Evolutionary conservation across 2,113 vertebrate species (phyloP).

Genomic region (Microcebus murinus): DNA sequence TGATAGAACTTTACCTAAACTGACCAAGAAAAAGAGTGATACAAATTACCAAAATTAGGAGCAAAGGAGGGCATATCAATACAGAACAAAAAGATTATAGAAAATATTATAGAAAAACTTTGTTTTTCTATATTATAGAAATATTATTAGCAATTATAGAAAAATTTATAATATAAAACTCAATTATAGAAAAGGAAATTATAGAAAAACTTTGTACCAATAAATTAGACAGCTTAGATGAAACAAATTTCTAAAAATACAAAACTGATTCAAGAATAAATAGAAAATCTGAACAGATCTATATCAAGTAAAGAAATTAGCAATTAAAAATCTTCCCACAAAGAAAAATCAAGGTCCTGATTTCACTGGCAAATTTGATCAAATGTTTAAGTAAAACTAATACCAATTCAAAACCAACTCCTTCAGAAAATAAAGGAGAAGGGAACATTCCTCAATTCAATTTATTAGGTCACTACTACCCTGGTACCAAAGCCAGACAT

Average conservation of each 20-base stretch:
- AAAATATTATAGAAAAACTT: no score
- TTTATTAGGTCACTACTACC: background rate
- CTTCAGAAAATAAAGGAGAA: background rate
- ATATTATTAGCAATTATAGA: no score
- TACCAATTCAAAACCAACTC: background rate
- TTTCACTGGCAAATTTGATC: background rate
- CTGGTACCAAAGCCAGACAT: background rate
- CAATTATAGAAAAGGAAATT: no score
- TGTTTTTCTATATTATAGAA: no score
- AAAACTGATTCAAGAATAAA: background rate
- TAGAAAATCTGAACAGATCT: background rate
- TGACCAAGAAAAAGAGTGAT: background rate
- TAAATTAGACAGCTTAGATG: background rate
- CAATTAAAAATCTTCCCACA: background rate
- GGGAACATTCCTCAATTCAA: background rate
- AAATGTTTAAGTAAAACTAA: background rate
- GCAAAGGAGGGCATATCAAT: background rate
- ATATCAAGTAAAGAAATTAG: background rate
- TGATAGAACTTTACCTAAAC: background rate
- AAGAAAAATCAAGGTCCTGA: background rate
- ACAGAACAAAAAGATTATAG: background rate
- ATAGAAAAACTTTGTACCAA: background rate
- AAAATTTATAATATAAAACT: no score
- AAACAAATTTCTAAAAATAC: background rate
- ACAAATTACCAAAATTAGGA: background rate